Conservation (phyloP, 2,113 vertebrate genomes). For the Gymnarchus niloticus region DNA sequence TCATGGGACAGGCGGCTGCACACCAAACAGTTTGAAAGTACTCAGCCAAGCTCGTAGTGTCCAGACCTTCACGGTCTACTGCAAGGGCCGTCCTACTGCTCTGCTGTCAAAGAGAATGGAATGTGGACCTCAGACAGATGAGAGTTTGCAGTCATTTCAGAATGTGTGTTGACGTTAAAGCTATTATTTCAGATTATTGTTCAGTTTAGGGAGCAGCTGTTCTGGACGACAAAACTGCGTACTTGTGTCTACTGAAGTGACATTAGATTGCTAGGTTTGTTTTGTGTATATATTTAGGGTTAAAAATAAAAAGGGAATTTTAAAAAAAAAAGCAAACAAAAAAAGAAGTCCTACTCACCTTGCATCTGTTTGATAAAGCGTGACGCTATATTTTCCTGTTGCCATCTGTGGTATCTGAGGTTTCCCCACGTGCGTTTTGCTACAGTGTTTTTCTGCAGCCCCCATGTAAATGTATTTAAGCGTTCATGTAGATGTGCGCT, state of each 20-base stretch:
- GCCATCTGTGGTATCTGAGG: slow-evolving; percentile 81
- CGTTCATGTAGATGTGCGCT: slow-evolving; percentile 88
- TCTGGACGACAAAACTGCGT: slow-evolving; percentile 47
- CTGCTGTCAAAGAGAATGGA: slow-evolving; percentile 22
- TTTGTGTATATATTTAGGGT: slow-evolving; percentile 51
- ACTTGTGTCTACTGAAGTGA: slow-evolving; percentile 45
- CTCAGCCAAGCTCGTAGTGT: background rate
- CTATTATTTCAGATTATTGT: slow-evolving; percentile 35
- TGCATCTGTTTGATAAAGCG: slow-evolving; percentile 85
- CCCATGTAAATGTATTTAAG: slow-evolving; percentile 96
- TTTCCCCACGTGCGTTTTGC: slow-evolving; percentile 81
- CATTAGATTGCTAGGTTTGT: slow-evolving; percentile 71
- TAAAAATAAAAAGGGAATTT: slow-evolving; percentile 40
- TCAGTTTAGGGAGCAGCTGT: slow-evolving; percentile 57
- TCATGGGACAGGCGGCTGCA: background rate
- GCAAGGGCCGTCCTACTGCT: background rate
- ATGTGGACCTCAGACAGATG: slow-evolving; percentile 21
- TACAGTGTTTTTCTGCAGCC: slow-evolving; percentile 67
- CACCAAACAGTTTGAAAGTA: background rate
- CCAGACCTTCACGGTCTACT: slow-evolving; percentile 11
- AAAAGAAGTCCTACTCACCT: slow-evolving; percentile 58
- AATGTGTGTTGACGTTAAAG: slow-evolving; percentile 46
- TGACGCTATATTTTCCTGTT: slow-evolving; percentile 81
- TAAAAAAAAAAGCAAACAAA: slow-evolving; percentile 48
- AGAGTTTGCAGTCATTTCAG: slow-evolving; percentile 43